Evolutionary conservation across 2,888 invertebrate species (phyloP).

Genomic region (Cotesia congregata): DNA sequence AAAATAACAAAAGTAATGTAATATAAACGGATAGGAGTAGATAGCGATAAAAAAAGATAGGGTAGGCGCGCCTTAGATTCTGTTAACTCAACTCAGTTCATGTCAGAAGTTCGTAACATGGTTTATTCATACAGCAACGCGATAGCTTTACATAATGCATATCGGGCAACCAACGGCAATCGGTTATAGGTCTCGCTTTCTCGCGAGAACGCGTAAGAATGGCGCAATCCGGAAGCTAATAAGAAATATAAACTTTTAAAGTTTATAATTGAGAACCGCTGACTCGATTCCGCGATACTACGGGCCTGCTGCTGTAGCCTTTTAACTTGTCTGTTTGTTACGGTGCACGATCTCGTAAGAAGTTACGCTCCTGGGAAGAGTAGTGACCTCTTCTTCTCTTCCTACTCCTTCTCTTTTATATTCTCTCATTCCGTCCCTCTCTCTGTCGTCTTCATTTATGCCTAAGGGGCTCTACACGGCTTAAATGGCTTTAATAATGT

Average conservation of each 20-base stretch:
- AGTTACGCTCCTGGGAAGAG: slow-evolving; percentile 46
- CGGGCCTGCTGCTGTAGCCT: background rate
- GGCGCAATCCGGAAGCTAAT: slow-evolving; percentile 42
- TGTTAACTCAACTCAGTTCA: slow-evolving; percentile 18
- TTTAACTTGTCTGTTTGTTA: background rate
- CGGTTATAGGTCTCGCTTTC: slow-evolving; percentile 42
- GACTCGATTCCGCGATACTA: slow-evolving; percentile 39
- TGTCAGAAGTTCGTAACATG: slow-evolving; percentile 37
- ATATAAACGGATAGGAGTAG: too few relatives aligned
- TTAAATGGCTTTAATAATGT: slow-evolving; percentile 44
- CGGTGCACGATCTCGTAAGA: slow-evolving; percentile 45
- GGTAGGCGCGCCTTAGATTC: slow-evolving; percentile 23
- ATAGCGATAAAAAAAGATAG: background rate
- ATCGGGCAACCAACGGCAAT: slow-evolving; percentile 40
- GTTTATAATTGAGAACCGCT: slow-evolving; percentile 38
- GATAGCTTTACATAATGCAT: slow-evolving; percentile 44
- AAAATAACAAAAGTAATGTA: background rate
- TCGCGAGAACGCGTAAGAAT: slow-evolving; percentile 40
- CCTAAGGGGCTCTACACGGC: slow-evolving; percentile 32
- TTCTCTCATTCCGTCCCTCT: slow-evolving; percentile 36
- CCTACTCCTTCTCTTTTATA: slow-evolving; percentile 20
- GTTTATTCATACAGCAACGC: slow-evolving; percentile 41
- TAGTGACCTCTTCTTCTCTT: slow-evolving; percentile 43
- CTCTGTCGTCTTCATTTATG: slow-evolving; percentile 28
- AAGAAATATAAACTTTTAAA: background rate